Evolutionary conservation across 64 coral and sea anemone genomes (phyloP).

Genomic region (Pachyseris speciosa): DNA sequence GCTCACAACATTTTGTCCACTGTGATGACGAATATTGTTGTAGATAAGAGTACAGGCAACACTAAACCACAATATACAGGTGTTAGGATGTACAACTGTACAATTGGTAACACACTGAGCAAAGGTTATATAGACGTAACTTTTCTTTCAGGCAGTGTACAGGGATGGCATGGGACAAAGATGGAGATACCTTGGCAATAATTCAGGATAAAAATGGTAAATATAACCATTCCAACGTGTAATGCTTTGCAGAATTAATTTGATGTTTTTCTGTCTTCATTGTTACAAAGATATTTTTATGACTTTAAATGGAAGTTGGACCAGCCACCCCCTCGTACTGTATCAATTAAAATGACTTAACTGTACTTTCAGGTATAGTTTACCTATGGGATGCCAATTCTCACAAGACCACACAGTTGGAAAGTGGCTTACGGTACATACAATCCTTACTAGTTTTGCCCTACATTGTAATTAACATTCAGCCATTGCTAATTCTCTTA

Average conservation of each 20-base stretch:
- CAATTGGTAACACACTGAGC: too few relatives aligned
- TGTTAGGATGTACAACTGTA: too few relatives aligned
- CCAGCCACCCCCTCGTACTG: too few relatives aligned
- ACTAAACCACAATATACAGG: too few relatives aligned
- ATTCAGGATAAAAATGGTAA: slow-evolving; percentile 96
- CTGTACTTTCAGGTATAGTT: slow-evolving; percentile 65
- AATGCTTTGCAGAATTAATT: background rate
- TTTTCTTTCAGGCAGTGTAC: slow-evolving; percentile 75
- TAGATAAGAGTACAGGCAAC: too few relatives aligned
- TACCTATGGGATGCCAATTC: slow-evolving; percentile 99
- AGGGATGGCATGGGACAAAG: slow-evolving; percentile 97
- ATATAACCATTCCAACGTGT: background rate
- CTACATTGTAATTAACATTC: too few relatives aligned
- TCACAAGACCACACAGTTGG: slow-evolving; percentile 85
- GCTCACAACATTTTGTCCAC: too few relatives aligned
- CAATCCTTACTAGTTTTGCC: background rate
- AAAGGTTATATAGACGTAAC: too few relatives aligned
- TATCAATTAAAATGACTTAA: too few relatives aligned
- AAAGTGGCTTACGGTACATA: slow-evolving; percentile 92
- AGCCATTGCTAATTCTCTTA: too few relatives aligned
- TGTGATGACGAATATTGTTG: too few relatives aligned
- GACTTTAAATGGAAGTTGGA: too few relatives aligned
- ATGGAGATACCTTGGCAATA: slow-evolving; percentile 95
- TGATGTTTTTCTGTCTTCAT: background rate
- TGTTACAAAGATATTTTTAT: background rate